Base-by-base conservation (phyloP, 2,113 vertebrate species). In the Propithecus coquereli region DNA sequence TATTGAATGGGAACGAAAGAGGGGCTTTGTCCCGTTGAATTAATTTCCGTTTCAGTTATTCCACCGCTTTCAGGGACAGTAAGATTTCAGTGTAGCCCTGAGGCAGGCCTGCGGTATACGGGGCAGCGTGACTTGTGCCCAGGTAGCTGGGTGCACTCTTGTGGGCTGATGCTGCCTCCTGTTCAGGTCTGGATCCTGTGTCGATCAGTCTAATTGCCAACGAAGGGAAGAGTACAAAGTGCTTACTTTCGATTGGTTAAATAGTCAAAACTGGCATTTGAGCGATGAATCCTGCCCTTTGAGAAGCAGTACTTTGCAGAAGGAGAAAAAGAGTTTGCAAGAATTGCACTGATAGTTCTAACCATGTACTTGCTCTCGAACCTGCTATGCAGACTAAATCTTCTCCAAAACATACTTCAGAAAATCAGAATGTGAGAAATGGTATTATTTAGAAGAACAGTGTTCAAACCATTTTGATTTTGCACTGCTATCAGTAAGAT, bases 391-490 rank as follows among this genome's bases (percentile, higher is more conserved):
- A 70, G 16, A 50, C 70, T 40, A 17, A 10, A 20, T 77, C 17
- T 68, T 50, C 37, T 54, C 59, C 40, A 37, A 66, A 89, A 65
- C 9, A 27, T 23, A 85, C 32, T 92, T 90, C 18, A 95, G 66
- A 22, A 85, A 94, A 65, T 61, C 47, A 50, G 59, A 92, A 57
- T 30, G 20, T 84, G 66, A 76, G 52, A 79, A 34, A 77, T 18
- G 40, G 10, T 66, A 3, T 54, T 83, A 34, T 20, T 14, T 89
- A 34, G 32, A 54, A 54, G 71, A 57, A n/a, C 18, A 20, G 37
- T 45, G 27, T 95, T 80, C 61, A 50, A 68, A 45, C 2, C 40
- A 13, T 83, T 77, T 61, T 90, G 59, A 94, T 76, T 82, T 82
- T 77, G 27, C 22, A 50, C 18, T 73, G 65, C n/a, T 34, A 6